phyloP scores from a whole-genome alignment of 1,140 invertebrate genomes.

The Condylostylus longicornis region DNA sequence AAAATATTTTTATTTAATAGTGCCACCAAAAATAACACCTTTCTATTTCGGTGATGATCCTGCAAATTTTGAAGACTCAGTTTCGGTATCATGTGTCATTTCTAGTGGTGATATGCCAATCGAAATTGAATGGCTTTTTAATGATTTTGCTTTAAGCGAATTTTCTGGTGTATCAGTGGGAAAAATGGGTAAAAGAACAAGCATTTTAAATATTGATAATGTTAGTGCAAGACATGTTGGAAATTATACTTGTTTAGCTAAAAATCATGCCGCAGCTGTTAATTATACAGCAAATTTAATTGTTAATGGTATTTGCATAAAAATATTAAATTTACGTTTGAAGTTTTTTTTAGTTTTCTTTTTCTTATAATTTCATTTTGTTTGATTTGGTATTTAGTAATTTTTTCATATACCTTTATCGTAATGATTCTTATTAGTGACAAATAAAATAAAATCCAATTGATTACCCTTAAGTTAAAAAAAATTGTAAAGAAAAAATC shows the following conservation, averaged over 20 bases:
- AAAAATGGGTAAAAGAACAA: slow-evolving; percentile 3
- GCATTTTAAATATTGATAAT: slow-evolving; percentile 33
- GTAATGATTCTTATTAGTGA: too few relatives aligned
- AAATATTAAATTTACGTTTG: neutral
- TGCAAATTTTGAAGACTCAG: slow-evolving; percentile 47
- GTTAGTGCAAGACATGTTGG: slow-evolving; percentile 45
- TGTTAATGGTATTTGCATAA: slow-evolving; percentile 42
- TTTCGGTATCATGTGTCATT: slow-evolving; percentile 50
- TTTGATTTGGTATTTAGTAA: too few relatives aligned
- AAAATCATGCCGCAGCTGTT: slow-evolving; percentile 50
- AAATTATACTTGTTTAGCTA: slow-evolving; percentile 61
- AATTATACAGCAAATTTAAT: slow-evolving; percentile 47
- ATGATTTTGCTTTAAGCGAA: slow-evolving; percentile 26
- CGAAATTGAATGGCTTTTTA: slow-evolving; percentile 44
- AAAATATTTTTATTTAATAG: slow-evolving; percentile 34
- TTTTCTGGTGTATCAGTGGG: slow-evolving; percentile 6
- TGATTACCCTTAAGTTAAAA: too few relatives aligned
- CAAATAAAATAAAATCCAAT: too few relatives aligned
- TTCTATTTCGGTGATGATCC: slow-evolving; percentile 46
- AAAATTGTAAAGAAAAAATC: too few relatives aligned
- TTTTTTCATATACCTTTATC: too few relatives aligned
- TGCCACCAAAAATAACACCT: slow-evolving; percentile 41
- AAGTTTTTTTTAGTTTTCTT: neutral
- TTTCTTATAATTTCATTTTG: too few relatives aligned
- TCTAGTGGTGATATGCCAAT: slow-evolving; percentile 47